Conservation (phyloP, 2,797 vertebrate species). For the Trichosurus vulpecula region DNA sequence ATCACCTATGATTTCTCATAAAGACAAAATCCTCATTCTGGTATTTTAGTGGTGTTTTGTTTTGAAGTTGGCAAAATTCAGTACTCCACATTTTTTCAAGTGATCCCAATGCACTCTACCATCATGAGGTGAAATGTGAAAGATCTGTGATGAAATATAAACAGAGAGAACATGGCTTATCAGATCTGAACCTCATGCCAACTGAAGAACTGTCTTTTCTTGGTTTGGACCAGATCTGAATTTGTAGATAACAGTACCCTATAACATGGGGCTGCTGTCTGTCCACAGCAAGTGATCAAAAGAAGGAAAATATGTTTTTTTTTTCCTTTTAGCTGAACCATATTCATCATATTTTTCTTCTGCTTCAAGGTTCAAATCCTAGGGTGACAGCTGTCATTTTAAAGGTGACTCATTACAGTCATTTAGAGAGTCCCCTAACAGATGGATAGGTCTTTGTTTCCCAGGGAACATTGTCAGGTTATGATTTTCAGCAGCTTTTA, state of each 20-base stretch:
- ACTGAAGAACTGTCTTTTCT: conserved; percentile 55
- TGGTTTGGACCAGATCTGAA: conserved; percentile 68
- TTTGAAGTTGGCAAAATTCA: conserved; percentile 49
- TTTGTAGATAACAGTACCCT: conserved; percentile 61
- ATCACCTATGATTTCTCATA: not conserved
- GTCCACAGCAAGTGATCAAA: conserved; percentile 72
- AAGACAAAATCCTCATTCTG: not conserved
- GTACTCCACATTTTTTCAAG: conserved; percentile 70
- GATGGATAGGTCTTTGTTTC: conserved; percentile 82
- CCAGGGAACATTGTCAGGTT: conserved; percentile 79
- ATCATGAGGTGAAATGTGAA: conserved; percentile 71
- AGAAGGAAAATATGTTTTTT: conserved; percentile 59
- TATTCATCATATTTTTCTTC: conserved; percentile 54
- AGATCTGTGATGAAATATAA: conserved; percentile 74
- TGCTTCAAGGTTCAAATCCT: conserved; percentile 75
- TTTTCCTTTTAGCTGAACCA: conserved; percentile 45
- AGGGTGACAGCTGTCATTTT: conserved; percentile 81
- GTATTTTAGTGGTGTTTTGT: conserved; percentile 8
- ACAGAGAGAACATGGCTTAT: conserved; percentile 62
- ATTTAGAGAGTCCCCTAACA: conserved; percentile 79
- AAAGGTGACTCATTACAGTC: conserved; percentile 81
- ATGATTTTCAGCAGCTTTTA: conserved; percentile 82
- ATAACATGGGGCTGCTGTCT: conserved; percentile 58
- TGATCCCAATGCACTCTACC: conserved; percentile 51
- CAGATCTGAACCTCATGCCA: conserved; percentile 44